These are phyloP conservation scores for Balaenoptera acutorostrata DNA, from an alignment of 2,113 vertebrate species.

Conservation along the genomic window DNA sequence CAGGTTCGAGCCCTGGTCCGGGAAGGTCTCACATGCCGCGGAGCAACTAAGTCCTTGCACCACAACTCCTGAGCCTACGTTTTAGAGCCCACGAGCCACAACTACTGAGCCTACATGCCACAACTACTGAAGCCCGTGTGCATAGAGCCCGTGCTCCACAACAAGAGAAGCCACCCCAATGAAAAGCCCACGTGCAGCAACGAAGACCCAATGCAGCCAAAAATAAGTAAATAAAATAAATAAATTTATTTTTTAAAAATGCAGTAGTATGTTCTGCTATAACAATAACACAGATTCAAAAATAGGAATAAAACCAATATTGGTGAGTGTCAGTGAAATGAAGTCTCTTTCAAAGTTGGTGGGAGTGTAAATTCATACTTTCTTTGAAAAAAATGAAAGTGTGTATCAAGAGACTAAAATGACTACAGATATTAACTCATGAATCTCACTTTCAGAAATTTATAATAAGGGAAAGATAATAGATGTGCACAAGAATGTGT, in stretches of 20 bases:
- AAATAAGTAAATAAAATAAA: too few relatives aligned
- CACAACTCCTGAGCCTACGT: too few relatives aligned
- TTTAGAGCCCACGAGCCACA: too few relatives aligned
- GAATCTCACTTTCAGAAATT: constrained; percentile 13
- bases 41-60: too few relatives aligned
- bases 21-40: too few relatives aligned
- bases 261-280: neutral
- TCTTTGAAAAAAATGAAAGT: neutral
- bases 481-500: neutral
- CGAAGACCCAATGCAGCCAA: too few relatives aligned
- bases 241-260: neutral
- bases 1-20: too few relatives aligned
- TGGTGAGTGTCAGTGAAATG: neutral
- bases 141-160: too few relatives aligned
- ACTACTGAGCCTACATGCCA: too few relatives aligned
- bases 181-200: too few relatives aligned
- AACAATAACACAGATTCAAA: neutral
- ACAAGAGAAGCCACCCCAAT: too few relatives aligned
- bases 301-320: neutral
- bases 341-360: neutral
- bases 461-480: neutral
- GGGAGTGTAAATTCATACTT: neutral
- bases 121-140: too few relatives aligned
- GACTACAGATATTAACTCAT: neutral
- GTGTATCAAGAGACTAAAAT: neutral